Evolutionary conservation across 2,797 vertebrate species (phyloP).

Genomic region (Microctenopoma stevenorrisi): DNA sequence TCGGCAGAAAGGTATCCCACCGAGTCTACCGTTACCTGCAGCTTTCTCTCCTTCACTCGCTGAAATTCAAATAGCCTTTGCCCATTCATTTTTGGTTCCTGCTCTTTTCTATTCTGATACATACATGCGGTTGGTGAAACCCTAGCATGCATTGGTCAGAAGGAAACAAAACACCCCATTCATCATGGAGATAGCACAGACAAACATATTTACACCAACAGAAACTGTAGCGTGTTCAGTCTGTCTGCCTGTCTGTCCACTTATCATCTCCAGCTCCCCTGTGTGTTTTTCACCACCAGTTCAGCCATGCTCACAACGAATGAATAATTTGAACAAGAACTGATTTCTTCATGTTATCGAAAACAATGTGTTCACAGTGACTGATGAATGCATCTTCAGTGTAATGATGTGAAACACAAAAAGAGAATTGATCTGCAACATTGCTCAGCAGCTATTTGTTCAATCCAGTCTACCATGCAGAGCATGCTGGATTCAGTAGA

Average conservation of each 20-base stretch:
- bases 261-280: conserved; percentile 1
- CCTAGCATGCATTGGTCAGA: conserved; percentile 29
- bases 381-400: conserved; percentile 55
- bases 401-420: conserved; percentile 65
- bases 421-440: conserved; percentile 57
- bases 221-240: conserved; percentile 12
- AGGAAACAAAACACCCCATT: conserved; percentile 44
- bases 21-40: conserved; percentile 63
- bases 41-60: conserved; percentile 30
- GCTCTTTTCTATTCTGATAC: conserved; percentile 39
- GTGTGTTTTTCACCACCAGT: neutral
- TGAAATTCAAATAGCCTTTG: conserved; percentile 46
- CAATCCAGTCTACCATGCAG: conserved; percentile 19
- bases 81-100: conserved; percentile 32
- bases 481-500: conserved; percentile 19
- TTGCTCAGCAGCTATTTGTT: conserved; percentile 50
- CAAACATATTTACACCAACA: conserved; percentile 35
- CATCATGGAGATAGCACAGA: conserved; percentile 53
- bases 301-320: conserved; percentile 17
- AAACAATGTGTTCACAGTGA: conserved; percentile 42
- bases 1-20: conserved; percentile 63
- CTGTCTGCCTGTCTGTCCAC: conserved; percentile 22
- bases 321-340: conserved; percentile 20
- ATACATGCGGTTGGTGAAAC: conserved; percentile 18
- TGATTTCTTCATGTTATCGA: conserved; percentile 50